phyloP scores from a whole-genome alignment of 2,113 vertebrate species.

The Misgurnus anguillicaudatus region DNA sequence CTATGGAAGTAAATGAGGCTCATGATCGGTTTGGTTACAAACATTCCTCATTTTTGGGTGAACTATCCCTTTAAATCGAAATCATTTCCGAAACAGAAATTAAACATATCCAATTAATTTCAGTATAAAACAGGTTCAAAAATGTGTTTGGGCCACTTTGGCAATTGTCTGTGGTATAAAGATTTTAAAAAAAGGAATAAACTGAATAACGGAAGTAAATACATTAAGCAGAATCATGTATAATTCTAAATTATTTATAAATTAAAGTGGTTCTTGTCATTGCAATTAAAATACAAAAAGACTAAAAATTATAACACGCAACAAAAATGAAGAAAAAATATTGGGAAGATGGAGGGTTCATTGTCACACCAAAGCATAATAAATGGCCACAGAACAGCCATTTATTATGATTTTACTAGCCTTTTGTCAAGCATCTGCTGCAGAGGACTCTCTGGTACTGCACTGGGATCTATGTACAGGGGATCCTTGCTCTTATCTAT shows the following conservation, averaged over 20 bases:
- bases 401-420: constrained; percentile 91
- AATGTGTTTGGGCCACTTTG: no score
- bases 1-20: no score
- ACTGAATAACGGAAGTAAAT: no score
- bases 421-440: constrained; percentile 78
- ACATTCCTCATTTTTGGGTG: no score
- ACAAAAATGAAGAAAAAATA: constrained; percentile 10
- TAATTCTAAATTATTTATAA: not conserved
- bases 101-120: no score
- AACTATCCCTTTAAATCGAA: not conserved
- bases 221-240: not conserved
- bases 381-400: constrained; percentile 76
- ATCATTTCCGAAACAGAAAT: no score
- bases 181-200: no score
- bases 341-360: not conserved
- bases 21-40: no score
- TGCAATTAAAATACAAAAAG: not conserved
- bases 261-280: not conserved
- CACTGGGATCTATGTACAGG: constrained; percentile 47
- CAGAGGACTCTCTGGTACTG: constrained; percentile 61
- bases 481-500: constrained; percentile 51
- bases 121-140: no score
- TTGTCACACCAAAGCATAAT: constrained; percentile 68
- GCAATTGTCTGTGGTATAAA: no score
- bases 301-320: not conserved